phyloP scores from a whole-genome alignment of 2,888 invertebrate species.

The Harpalus rufipes region DNA sequence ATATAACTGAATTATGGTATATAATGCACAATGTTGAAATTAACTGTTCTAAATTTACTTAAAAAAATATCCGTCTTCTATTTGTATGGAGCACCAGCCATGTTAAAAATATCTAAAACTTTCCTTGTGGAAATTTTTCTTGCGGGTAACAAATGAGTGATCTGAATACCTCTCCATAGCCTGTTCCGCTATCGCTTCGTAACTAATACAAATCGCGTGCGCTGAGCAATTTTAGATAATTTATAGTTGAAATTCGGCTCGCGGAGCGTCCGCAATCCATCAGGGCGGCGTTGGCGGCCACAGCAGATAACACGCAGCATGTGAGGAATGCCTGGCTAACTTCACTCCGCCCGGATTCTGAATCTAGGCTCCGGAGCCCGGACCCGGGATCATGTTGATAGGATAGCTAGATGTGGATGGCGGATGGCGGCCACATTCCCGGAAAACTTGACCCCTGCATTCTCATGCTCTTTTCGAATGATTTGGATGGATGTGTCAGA shows the following conservation, averaged over 20 bases:
- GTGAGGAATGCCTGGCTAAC: slow-evolving; percentile 61
- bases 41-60: too few species aligned
- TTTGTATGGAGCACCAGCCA: not conserved
- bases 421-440: slow-evolving; percentile 44
- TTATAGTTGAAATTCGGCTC: slow-evolving; percentile 65
- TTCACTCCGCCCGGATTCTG: slow-evolving; percentile 51
- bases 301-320: slow-evolving; percentile 64
- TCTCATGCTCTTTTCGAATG: slow-evolving; percentile 36
- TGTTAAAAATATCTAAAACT: not conserved
- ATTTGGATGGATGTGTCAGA: not conserved
- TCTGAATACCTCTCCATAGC: slow-evolving; percentile 43
- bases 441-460: slow-evolving; percentile 59
- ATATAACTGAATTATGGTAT: too few species aligned
- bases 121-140: not conserved
- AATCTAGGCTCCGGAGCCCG: slow-evolving; percentile 23
- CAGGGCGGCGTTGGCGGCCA: slow-evolving; percentile 28
- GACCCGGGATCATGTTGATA: slow-evolving; percentile 27
- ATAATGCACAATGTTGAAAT: too few species aligned
- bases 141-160: slow-evolving; percentile 54
- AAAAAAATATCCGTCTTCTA: not conserved
- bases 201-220: slow-evolving; percentile 66
- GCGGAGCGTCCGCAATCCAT: slow-evolving; percentile 64
- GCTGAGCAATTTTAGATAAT: slow-evolving; percentile 66
- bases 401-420: slow-evolving; percentile 19
- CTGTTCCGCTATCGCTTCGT: slow-evolving; percentile 16